Conservation (phyloP, 2,113 vertebrate species). For the Parus major region DNA sequence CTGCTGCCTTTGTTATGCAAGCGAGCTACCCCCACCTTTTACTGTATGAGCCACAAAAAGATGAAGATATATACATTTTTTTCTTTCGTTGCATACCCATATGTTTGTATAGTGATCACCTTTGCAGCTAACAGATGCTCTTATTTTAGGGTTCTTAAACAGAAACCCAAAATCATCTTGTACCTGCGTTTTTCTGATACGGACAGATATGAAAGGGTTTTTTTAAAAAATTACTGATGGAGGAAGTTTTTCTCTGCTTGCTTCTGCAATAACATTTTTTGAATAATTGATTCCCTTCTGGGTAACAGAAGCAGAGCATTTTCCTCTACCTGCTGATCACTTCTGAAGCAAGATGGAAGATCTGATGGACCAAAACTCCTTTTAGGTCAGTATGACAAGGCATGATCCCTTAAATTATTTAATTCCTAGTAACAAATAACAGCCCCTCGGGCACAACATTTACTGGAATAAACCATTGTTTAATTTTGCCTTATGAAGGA, state of each 20-base stretch:
- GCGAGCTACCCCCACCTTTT: not conserved
- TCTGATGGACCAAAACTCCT: not conserved
- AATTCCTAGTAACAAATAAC: not conserved
- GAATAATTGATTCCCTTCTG: constrained; percentile 16
- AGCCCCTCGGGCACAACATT: not conserved
- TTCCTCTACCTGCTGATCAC: not conserved
- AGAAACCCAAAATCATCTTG: not conserved
- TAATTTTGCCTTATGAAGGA: constrained; percentile 4
- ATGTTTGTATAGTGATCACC: not conserved
- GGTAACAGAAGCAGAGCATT: not conserved
- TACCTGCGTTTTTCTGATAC: not conserved
- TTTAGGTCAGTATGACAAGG: not conserved
- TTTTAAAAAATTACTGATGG: not conserved
- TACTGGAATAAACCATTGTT: not conserved
- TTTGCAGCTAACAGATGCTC: not conserved
- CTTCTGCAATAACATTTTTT: not conserved
- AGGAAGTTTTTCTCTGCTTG: not conserved
- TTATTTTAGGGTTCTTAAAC: not conserved
- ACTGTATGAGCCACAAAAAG: not conserved
- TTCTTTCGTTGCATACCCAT: not conserved
- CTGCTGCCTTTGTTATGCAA: not conserved
- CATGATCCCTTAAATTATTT: not conserved
- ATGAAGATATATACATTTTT: not conserved
- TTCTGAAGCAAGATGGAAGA: not conserved
- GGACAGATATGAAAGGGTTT: not conserved